Evolutionary conservation across 2,888 invertebrate species (phyloP), one percentile per base, ranked within the genome.

Genomic region (Glyphotaelius pellucidus): DNA sequence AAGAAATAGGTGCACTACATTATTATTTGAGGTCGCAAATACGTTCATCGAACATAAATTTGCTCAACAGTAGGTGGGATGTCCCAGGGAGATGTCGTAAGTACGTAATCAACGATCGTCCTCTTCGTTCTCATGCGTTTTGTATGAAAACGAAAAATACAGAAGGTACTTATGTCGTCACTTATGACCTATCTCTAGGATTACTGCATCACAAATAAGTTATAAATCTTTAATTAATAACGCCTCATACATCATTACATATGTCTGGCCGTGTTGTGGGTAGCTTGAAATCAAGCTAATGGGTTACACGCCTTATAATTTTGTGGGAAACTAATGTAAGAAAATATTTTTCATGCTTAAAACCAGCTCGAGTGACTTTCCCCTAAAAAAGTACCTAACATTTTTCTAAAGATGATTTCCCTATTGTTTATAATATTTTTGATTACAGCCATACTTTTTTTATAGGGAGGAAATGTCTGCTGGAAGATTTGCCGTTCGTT

Each of bases 381-480:
- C 35, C 5, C 25, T 15, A 83, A 25, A 35, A n/a, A 67, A 67
- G 67, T 67, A 67, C 67, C n/a, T n/a, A 67, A 67, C 67, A 67
- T 67, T 67, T 67, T 52, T 67, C 25, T 7, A 25, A 67, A 4
- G 25, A 83, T 83, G 32, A 35, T 83, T 87, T 47, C 87, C 67
- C 67, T 67, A 67, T 67, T 67, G 25, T 67, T 67, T 67, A 67
- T 25, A 67, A 88, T 79, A 88, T 88, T 88, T 88, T 67, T 87
- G 30, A 9, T 52, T 67, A 47, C 4, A 83, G 67, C 67, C 67
- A 67, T 67, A 67, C 67, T 67, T 67, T 67, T 87, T 89, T 80
- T 91, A 85, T 91, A 79, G 67, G 89, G 83, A 90, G 89, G 92
- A 91, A 92, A 92, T 92, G 92, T 92, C 92, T 92, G 91, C 91